Base-by-base conservation (phyloP, 2,888 invertebrate species). In the Zaprionus lineosus region DNA sequence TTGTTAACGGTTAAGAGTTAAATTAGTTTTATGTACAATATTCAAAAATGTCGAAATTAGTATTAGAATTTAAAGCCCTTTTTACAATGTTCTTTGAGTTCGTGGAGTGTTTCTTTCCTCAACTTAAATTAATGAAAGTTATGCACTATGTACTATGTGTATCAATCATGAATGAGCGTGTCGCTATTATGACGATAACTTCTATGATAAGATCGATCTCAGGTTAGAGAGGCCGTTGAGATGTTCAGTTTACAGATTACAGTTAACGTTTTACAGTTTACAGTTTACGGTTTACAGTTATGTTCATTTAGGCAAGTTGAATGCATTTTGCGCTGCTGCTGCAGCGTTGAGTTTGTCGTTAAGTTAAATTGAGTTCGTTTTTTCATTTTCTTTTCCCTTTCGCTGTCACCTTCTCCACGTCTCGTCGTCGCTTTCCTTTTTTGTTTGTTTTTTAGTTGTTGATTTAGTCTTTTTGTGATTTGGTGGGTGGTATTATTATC, bases 381-480 rank as follows among this genome's bases (percentile, higher is more conserved):
- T 19, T 47, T 24, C 14, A 7, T 48, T 8, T 12, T 26, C 7
- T 29, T 19, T 50, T 44, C 26, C 16, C 36, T 33, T 16, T 40
- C 4, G 11, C 3, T 46, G 14, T 50, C 39, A 61, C n/a, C n/a
- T n/a, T n/a, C n/a, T n/a, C n/a, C n/a, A n/a, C n/a, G n/a, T n/a
- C n/a, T n/a, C n/a, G n/a, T 62, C 33, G 58, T 67, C 64, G 63
- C 53, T 43, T 74, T 59, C 18, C 48, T 51, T 21, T 7, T 15
- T 2, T 29, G 18, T 1, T 52, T 48, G 55, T 46, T 40, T 48
- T 56, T 34, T 55, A 33, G 14, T 55, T 58, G 60, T 75, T 78
- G 78, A 78, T 78, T 84, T 84, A 78, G 78, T 84, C 83, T 77
- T 70, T 28, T 76, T 74, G 78, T 78, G 83, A 76, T 82, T 81